Evolutionary conservation across 2,888 invertebrate genomes (phyloP).

Genomic region (Polydesmus complanatus): DNA sequence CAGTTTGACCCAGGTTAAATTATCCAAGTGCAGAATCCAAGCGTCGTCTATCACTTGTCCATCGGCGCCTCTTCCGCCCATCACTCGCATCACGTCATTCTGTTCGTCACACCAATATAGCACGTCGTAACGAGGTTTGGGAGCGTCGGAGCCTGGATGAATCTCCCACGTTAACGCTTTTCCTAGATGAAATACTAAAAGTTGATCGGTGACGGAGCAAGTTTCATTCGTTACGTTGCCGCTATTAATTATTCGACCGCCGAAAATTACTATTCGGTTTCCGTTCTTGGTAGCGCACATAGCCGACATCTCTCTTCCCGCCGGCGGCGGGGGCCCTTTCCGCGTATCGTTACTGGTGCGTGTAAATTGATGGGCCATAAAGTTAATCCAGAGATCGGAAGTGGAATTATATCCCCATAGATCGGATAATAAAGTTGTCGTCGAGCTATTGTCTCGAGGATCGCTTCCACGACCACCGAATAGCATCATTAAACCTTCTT

Average conservation of each 20-base stretch:
- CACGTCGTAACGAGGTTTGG: slow-evolving; percentile 1
- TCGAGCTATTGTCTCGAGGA: not conserved
- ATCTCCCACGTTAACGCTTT: not conserved
- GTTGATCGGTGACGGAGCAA: not conserved
- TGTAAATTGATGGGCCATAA: not conserved
- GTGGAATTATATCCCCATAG: slow-evolving; percentile 4
- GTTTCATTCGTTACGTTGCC: not conserved
- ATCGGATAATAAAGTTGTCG: not conserved
- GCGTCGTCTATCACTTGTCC: not conserved
- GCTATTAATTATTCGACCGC: slow-evolving; percentile 6
- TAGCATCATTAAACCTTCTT: not conserved
- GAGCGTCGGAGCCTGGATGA: not conserved
- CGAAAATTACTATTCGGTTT: slow-evolving; percentile 2
- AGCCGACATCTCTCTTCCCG: not conserved
- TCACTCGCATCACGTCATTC: not conserved
- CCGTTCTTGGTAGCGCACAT: slow-evolving; percentile 5
- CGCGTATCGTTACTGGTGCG: not conserved
- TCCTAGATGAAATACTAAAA: not conserved
- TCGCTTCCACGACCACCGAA: slow-evolving; percentile 5
- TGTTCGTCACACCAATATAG: slow-evolving; percentile 5
- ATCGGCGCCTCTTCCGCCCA: not conserved
- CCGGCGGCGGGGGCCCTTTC: not conserved
- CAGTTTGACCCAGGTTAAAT: not conserved
- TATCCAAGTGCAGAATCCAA: slow-evolving; percentile 3
- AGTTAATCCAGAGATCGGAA: not conserved